A percentile compares a stretch with the other conserved stretches of the same genome.
These are phyloP conservation scores for Heterodera carotae DNA, from an alignment of 1,140 invertebrate species.

Conservation along the genomic window DNA sequence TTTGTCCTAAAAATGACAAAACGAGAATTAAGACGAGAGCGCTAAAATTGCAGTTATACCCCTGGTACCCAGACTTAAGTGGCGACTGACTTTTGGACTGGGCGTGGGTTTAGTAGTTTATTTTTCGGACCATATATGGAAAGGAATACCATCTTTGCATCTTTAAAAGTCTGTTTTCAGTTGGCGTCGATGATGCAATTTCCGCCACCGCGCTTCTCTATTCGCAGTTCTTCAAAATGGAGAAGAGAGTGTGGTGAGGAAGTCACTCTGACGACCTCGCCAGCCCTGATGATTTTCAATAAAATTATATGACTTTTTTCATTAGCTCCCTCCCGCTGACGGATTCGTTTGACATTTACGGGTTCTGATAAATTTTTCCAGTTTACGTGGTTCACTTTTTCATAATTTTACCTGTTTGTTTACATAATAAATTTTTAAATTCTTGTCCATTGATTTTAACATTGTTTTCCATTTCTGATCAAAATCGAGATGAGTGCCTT, in stretches of 20 bases:
- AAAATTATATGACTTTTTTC: background rate
- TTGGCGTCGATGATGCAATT: constrained; percentile 69
- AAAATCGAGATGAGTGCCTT: background rate
- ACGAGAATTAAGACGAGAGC: no score
- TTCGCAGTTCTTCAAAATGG: constrained; percentile 64
- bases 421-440: background rate
- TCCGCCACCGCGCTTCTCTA: constrained; percentile 68
- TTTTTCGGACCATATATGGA: no score
- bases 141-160: no score
- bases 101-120: no score
- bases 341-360: background rate
- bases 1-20: no score
- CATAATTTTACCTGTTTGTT: background rate
- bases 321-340: no score
- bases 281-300: background rate
- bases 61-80: no score
- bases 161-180: constrained; percentile 11
- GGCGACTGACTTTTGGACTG: no score
- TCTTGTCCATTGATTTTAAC: background rate
- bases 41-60: no score
- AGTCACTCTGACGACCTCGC: background rate
- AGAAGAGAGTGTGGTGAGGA: constrained; percentile 36
- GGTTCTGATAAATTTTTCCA: background rate
- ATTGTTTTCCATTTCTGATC: background rate
- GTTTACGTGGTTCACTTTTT: background rate